Evolutionary conservation across 1,140 invertebrate genomes (phyloP).

Genomic region (Papilio xuthus): DNA sequence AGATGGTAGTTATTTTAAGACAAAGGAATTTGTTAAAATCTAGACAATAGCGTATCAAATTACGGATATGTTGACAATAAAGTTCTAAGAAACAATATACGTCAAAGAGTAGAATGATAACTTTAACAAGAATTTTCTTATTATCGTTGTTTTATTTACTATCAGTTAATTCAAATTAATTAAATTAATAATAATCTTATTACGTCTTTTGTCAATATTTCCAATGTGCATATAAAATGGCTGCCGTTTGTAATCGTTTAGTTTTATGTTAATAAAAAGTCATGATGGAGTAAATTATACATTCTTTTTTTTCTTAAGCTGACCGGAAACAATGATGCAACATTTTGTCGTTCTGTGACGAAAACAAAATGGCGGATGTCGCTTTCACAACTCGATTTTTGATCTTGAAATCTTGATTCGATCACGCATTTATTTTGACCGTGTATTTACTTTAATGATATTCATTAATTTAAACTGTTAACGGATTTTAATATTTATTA

Average conservation of each 20-base stretch:
- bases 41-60: neutral
- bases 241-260: too few relatives aligned
- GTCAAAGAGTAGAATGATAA: neutral
- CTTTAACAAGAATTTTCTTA: neutral
- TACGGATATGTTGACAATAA: neutral
- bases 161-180: neutral
- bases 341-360: neutral
- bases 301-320: neutral
- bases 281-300: too few relatives aligned
- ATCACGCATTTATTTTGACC: neutral
- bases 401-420: slow-evolving; percentile 14
- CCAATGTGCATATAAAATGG: too few relatives aligned
- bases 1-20: too few relatives aligned
- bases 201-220: too few relatives aligned
- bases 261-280: too few relatives aligned
- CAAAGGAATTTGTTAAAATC: too few relatives aligned
- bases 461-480: neutral
- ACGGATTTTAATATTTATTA: neutral
- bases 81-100: neutral
- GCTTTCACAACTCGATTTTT: slow-evolving; percentile 7
- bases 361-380: slow-evolving; percentile 15
- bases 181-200: too few relatives aligned
- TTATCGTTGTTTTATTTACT: neutral
- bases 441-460: neutral
- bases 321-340: slow-evolving; percentile 10